Conservation (phyloP, 2,888 invertebrate genomes). For the Brenthis hecate region DNA sequence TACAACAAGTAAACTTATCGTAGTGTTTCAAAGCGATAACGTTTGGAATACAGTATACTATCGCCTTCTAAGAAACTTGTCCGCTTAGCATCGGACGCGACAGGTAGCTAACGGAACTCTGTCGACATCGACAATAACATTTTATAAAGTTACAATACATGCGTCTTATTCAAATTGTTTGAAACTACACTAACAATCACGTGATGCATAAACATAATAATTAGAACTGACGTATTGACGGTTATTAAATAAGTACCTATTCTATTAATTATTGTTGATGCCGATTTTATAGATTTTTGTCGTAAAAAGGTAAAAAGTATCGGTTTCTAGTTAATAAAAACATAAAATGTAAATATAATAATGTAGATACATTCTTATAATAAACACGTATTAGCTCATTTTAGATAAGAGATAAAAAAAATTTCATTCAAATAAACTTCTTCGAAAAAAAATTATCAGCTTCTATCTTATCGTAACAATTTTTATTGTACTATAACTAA, state of each 20-base stretch:
- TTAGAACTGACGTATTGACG: constrained; percentile 26
- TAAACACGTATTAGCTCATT: constrained; percentile 12
- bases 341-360: background rate
- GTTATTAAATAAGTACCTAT: constrained; percentile 20
- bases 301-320: no score
- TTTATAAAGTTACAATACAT: constrained; percentile 29
- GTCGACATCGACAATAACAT: constrained; percentile 62
- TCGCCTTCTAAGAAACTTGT: constrained; percentile 74
- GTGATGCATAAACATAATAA: background rate
- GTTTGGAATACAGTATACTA: constrained; percentile 75
- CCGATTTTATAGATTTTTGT: constrained; percentile 8
- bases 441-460: constrained; percentile 23
- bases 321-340: no score
- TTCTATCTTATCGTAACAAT: constrained; percentile 25
- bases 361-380: background rate
- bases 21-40: constrained; percentile 75
- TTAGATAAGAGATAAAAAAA: constrained; percentile 14
- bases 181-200: constrained; percentile 9
- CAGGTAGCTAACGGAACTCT: constrained; percentile 79
- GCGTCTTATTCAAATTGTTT: constrained; percentile 5
- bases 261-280: constrained; percentile 10
- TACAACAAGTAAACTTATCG: constrained; percentile 73
- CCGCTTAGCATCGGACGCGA: constrained; percentile 58
- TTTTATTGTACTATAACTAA: constrained; percentile 21
- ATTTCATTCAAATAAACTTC: constrained; percentile 23